Evolutionary conservation across 2,797 vertebrate genomes (phyloP), one percentile per base, ranked within the genome.

Genomic region (Protonibea diacanthus): DNA sequence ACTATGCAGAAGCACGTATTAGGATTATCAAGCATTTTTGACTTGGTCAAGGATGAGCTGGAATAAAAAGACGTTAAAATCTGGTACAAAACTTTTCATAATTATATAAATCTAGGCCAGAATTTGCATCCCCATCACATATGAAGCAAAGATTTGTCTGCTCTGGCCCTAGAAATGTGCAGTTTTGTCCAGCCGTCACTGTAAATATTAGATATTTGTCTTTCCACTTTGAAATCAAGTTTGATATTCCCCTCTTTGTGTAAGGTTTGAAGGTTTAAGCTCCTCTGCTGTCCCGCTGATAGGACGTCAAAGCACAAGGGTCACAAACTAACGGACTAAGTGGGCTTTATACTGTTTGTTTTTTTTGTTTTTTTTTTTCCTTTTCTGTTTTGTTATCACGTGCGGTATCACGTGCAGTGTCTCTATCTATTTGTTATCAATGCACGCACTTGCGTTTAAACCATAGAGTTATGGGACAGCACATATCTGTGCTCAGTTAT

Each of bases 351-450:
- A 1, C 6, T 13, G 21, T 52, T 53, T 49, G 25, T 23, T 42
- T 23, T 18, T 10, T 33, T 33, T 29, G n/a, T n/a, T 10, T 33
- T 33, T 7, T 27, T 27, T 3, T 3, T 27, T 27, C 4, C 25
- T 33, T 13, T 14, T 44, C 42, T 44, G 42, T 49, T 4, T 40
- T 56, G 17, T 75, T 38, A 55, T 71, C 67, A 68, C 23, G 0
- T 66, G 49, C 15, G 14, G 2, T 59, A 21, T 76, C 59, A 75
- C 27, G 5, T 67, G 68, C 48, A 27, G 44, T 21, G 51, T 45
- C 59, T 62, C 20, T 67, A 47, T 79, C 6, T 57, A 18, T 70
- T 25, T 62, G 29, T 71, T 58, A 72, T 87, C 40, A 63, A 38
- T 67, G 13, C 49, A 61, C 1, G 0, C 9, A 10, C 47, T 6